A percentile compares a stretch with the other conserved stretches of the same genome.
Conservation (phyloP, 2,888 invertebrate species). For the Parthenolecanium corni region DNA sequence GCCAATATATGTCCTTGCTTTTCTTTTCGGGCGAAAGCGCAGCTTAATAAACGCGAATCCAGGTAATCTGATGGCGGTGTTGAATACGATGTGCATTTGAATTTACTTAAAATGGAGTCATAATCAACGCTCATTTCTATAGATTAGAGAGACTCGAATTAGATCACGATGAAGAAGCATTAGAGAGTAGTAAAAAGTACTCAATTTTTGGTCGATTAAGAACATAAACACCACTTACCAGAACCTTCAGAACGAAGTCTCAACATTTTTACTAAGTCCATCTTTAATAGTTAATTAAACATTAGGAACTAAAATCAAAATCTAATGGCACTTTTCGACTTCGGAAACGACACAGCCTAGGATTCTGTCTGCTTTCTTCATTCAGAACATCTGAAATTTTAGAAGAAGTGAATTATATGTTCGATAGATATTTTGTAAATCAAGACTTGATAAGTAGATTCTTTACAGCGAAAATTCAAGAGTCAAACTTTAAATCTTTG, state of each 20-base stretch:
- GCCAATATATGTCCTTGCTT: conserved; percentile 9
- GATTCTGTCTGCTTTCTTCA: no score
- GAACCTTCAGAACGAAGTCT: not conserved
- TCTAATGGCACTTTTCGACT: no score
- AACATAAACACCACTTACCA: not conserved
- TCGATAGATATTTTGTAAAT: no score
- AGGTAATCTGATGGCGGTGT: not conserved
- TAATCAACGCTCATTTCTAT: not conserved
- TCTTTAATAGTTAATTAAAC: not conserved
- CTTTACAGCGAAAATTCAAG: no score
- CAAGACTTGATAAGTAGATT: no score
- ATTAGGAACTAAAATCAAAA: not conserved
- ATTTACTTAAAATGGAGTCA: not conserved
- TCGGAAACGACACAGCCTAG: no score
- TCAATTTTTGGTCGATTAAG: not conserved
- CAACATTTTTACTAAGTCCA: not conserved
- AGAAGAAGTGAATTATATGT: no score
- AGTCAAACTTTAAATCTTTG: no score
- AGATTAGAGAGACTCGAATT: not conserved
- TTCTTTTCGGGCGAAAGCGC: conserved; percentile 9
- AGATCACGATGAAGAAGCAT: no score
- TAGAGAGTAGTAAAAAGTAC: no score
- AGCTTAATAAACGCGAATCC: conserved; percentile 4
- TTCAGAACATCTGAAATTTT: no score
- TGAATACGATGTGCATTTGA: not conserved